phyloP scores from a whole-genome alignment of 2,888 invertebrate species.

The Acleris laterana region DNA sequence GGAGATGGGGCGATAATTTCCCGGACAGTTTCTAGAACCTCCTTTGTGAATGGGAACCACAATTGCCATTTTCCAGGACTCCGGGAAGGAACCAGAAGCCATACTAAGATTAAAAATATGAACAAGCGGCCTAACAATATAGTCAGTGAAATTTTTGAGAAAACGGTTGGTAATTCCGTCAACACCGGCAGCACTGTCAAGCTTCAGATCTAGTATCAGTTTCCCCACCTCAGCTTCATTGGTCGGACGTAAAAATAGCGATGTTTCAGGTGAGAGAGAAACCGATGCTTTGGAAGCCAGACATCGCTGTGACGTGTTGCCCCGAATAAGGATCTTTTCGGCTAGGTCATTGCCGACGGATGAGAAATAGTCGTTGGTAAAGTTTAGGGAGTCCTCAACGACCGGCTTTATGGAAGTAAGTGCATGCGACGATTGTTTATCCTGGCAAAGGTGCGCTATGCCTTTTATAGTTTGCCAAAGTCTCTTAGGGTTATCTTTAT shows the following conservation, averaged over 20 bases:
- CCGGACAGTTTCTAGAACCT: conserved; percentile 19
- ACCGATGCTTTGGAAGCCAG: conserved; percentile 5
- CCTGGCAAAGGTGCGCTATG: neutral
- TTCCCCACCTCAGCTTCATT: conserved; percentile 25
- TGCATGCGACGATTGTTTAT: neutral
- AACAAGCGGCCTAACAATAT: neutral
- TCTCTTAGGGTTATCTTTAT: conserved; percentile 26
- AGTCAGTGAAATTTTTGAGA: neutral
- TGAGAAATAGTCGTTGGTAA: conserved; percentile 34
- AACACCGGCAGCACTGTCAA: neutral
- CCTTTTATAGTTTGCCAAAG: conserved; percentile 29
- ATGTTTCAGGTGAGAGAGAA: neutral
- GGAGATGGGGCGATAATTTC: conserved; percentile 39
- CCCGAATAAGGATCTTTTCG: conserved; percentile 10
- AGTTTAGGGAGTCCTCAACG: conserved; percentile 15
- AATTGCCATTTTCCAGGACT: conserved; percentile 35
- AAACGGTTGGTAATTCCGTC: neutral
- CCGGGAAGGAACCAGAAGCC: conserved; percentile 35
- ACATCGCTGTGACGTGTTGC: conserved; percentile 3
- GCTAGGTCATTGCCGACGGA: conserved; percentile 33
- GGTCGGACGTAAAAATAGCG: conserved; percentile 37
- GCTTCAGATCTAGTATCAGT: conserved; percentile 28
- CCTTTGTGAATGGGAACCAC: conserved; percentile 36
- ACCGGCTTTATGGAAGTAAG: neutral
- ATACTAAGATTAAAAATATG: conserved; percentile 38